Conservation (phyloP, 2,113 vertebrate genomes). For the Spizaetus ornatus region DNA sequence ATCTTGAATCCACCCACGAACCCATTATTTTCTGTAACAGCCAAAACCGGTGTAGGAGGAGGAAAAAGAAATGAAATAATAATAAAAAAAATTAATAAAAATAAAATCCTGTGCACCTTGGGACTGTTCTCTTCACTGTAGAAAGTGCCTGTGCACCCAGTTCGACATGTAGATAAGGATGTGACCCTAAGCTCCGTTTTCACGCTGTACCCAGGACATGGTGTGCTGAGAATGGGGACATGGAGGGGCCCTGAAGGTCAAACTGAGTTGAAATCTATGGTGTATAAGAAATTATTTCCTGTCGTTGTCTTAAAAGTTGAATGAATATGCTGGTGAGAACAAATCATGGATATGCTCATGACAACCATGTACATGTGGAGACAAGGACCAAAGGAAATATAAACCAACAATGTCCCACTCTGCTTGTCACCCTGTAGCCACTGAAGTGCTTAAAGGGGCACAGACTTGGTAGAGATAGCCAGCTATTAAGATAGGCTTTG, state of each 20-base stretch:
- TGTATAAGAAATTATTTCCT: neutral
- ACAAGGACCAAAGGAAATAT: neutral
- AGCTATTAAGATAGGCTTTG: neutral
- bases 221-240: neutral
- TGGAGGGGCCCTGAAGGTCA: neutral
- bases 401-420: rapidly evolving
- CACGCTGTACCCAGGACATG: neutral
- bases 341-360: neutral
- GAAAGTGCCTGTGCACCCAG: neutral
- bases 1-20: constrained; percentile 19
- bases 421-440: neutral
- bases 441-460: neutral
- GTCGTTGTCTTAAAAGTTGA: neutral
- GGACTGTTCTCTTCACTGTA: neutral
- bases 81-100: neutral
- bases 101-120: neutral
- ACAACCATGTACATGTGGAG: neutral
- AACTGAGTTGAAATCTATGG: neutral
- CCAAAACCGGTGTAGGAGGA: neutral
- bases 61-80: neutral
- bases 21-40: constrained; percentile 40
- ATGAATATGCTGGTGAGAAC: neutral
- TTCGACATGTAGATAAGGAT: neutral
- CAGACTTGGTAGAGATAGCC: neutral
- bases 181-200: neutral